These are phyloP conservation scores for Volucella inflata DNA, from an alignment of 2,888 invertebrate species.

Conservation along the genomic window DNA sequence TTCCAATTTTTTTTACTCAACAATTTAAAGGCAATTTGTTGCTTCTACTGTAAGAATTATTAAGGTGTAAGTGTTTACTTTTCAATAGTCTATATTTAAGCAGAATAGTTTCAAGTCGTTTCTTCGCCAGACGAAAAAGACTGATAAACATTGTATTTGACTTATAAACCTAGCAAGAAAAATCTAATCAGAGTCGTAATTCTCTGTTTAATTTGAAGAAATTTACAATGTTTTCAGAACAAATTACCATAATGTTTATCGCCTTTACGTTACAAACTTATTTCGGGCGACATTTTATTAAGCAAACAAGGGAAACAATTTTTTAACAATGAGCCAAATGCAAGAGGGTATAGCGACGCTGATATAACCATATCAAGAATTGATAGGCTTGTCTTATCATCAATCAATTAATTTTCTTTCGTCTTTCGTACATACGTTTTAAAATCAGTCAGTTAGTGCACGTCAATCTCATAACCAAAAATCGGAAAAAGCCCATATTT, in stretches of 20 bases:
- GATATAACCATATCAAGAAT: conserved; percentile 60
- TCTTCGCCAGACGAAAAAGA: conserved; percentile 21
- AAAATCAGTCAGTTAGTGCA: conserved; percentile 56
- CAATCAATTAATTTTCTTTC: conserved; percentile 51
- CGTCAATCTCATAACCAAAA: conserved; percentile 42
- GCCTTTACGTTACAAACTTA: conserved; percentile 64
- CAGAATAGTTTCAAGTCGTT: not conserved
- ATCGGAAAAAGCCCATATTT: conserved; percentile 23
- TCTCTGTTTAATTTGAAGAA: conserved; percentile 18
- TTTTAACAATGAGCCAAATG: conserved; percentile 33
- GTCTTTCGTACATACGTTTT: conserved; percentile 34
- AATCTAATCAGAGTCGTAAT: conserved; percentile 26
- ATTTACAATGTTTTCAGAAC: conserved; percentile 55
- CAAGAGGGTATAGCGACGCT: conserved; percentile 13
- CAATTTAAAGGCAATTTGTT: too few relatives aligned
- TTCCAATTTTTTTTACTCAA: too few relatives aligned
- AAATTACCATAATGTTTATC: conserved; percentile 53
- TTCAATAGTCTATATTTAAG: conserved; percentile 5
- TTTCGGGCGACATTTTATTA: conserved; percentile 53
- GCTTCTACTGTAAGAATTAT: not conserved
- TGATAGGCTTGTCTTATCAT: conserved; percentile 71
- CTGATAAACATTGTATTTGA: conserved; percentile 48
- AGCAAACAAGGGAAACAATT: conserved; percentile 45
- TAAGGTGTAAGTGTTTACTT: not conserved
- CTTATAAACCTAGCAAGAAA: conserved; percentile 35